Evolutionary conservation across 2,113 vertebrate genomes (phyloP), one percentile per base, ranked within the genome.

Genomic region (Rhadina sibilatrix): DNA sequence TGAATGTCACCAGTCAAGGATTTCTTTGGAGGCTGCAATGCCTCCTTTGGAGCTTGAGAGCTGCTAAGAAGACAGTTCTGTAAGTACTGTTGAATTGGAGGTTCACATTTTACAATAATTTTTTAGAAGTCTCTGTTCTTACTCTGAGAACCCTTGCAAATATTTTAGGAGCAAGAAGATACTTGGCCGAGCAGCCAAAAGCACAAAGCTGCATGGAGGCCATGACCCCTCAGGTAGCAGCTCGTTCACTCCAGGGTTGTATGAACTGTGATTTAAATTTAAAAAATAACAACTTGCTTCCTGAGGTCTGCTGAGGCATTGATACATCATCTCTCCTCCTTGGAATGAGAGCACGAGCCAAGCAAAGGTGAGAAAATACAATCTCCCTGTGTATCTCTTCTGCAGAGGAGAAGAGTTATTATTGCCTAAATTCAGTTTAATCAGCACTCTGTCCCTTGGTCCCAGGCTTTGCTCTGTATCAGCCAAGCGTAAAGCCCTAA

Each of bases 201-300:
- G 3, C 89, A 94, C 49, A 69, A 57, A 77, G 38, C 63, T 94
- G 46, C 7, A 2, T 18, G 38, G 70, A 75, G 63, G 42, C 63
- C 9, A 1, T 54, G 91, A 94, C 74, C 57, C 35, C 63, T 94
- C 78, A 80, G 70, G 70, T 80, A 96, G 82, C 91, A 94, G 70
- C 87, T 97, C 50, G 1, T 91, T 95, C 33, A 37, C 74, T 85
- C 31, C 38, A 47, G 61, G 25, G 6, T 23, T 87, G 74, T 80
- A 93, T 85, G 95, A 95, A 65, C 53, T 83, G 89, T 77, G 82
- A 90, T 94, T 95, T 72, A 76, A 94, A 94, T 61, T 27, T 24
- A 49, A 93, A 85, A 75, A 84, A 63, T 9, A 84, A 22, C 42
- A 89, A 4, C 76, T 74, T 83, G 52, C 40, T 93, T 95, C 70